Percentiles rank a stretch among this genome's conserved stretches.
Evolutionary conservation across 64 coral and sea anemone species (phyloP).

Genomic region (Pocillopora damicornis): DNA sequence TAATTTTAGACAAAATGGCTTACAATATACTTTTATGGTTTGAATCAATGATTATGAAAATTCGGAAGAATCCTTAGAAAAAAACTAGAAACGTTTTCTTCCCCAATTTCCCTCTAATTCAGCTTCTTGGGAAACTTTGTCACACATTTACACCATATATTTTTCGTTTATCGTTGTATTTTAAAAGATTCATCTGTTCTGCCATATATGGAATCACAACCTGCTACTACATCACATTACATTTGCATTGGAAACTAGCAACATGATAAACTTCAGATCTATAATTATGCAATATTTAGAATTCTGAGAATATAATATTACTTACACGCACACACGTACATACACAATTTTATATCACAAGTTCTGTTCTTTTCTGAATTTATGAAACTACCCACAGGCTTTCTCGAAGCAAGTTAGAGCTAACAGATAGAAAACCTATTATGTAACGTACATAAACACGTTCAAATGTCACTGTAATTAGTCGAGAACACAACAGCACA

Average conservation of each 20-base stretch:
- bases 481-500: conserved; percentile 66
- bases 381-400: too few relatives aligned
- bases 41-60: too few relatives aligned
- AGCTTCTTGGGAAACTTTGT: too few relatives aligned
- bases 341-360: too few relatives aligned
- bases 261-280: background rate
- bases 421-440: background rate
- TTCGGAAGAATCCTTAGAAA: too few relatives aligned
- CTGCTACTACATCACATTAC: background rate
- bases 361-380: too few relatives aligned
- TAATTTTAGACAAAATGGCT: too few relatives aligned
- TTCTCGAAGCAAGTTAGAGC: too few relatives aligned
- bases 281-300: background rate
- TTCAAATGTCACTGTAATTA: background rate
- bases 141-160: too few relatives aligned
- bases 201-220: background rate
- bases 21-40: too few relatives aligned
- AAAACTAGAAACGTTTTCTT: background rate
- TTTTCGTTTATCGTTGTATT: background rate
- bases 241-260: background rate
- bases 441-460: background rate
- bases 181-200: background rate
- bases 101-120: background rate
- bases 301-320: background rate
- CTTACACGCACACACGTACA: too few relatives aligned